These are phyloP conservation scores for Halocaridina rubra DNA, from an alignment of 2,888 invertebrate species.

Conservation along the genomic window DNA sequence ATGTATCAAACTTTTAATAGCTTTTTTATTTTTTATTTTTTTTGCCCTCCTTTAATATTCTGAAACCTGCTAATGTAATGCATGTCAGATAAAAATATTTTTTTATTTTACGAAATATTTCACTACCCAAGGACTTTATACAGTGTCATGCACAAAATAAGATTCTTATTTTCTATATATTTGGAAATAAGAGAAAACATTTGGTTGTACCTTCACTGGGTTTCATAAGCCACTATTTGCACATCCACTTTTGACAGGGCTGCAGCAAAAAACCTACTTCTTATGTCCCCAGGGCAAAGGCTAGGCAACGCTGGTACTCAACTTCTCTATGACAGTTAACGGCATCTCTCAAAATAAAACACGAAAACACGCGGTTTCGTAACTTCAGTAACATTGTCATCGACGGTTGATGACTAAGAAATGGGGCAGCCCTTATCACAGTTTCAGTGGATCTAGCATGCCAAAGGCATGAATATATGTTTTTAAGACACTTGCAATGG, in stretches of 20 bases:
- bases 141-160: conserved; percentile 58
- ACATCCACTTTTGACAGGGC: conserved; percentile 33
- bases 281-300: background rate
- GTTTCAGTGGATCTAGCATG: conserved; percentile 33
- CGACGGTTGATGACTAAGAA: background rate
- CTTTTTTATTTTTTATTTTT: conserved; percentile 10
- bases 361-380: too few species aligned
- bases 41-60: conserved; percentile 28
- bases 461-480: conserved; percentile 36
- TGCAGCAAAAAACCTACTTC: too few species aligned
- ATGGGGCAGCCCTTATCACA: conserved; percentile 37
- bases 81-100: conserved; percentile 56
- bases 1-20: conserved; percentile 52
- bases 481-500: conserved; percentile 57
- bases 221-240: conserved; percentile 53
- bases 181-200: conserved; percentile 51
- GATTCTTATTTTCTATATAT: conserved; percentile 54
- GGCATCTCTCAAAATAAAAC: too few species aligned
- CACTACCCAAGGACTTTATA: conserved; percentile 54
- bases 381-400: background rate
- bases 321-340: too few species aligned
- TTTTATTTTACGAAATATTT: too few species aligned
- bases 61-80: conserved; percentile 35
- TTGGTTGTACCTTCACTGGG: conserved; percentile 56
- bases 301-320: background rate